Conservation (phyloP, 2,888 invertebrate genomes). For the Leptinotarsa juncta region DNA sequence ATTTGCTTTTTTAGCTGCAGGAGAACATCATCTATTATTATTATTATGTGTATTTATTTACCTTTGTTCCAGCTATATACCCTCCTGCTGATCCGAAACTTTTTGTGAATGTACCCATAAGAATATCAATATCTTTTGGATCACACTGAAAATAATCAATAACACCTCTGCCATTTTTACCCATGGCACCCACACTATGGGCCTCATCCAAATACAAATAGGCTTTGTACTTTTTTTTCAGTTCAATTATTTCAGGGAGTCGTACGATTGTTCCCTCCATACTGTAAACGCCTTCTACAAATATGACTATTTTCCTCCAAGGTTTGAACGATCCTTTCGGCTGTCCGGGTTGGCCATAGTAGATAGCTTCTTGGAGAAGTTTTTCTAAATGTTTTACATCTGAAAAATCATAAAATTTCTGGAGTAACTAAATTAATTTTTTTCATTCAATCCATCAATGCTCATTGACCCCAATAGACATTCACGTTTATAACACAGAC, state of each 20-base stretch:
- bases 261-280: conserved; percentile 98
- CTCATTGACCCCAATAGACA: no score
- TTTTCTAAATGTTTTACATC: conserved; percentile 87
- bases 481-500: no score
- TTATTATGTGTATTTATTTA: conserved; percentile 55
- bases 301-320: conserved; percentile 92
- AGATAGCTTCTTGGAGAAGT: conserved; percentile 79
- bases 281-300: conserved; percentile 97
- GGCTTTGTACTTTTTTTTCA: conserved; percentile 95
- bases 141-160: conserved; percentile 87
- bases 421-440: no score
- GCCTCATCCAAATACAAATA: conserved; percentile 98
- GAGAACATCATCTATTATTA: no score
- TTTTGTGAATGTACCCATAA: conserved; percentile 99
- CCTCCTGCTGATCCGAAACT: conserved; percentile 98
- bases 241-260: conserved; percentile 85
- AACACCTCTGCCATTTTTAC: conserved; percentile 85
- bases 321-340: conserved; percentile 69
- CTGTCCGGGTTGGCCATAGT: conserved; percentile 81
- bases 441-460: no score
- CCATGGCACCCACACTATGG: conserved; percentile 96
- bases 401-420: conserved; percentile 54
- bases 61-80: conserved; percentile 92
- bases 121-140: conserved; percentile 88
- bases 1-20: no score